A percentile compares a stretch with the other conserved stretches of the same genome.
phyloP scores from a whole-genome alignment of 2,888 invertebrate genomes.

The Torymus texanus region DNA sequence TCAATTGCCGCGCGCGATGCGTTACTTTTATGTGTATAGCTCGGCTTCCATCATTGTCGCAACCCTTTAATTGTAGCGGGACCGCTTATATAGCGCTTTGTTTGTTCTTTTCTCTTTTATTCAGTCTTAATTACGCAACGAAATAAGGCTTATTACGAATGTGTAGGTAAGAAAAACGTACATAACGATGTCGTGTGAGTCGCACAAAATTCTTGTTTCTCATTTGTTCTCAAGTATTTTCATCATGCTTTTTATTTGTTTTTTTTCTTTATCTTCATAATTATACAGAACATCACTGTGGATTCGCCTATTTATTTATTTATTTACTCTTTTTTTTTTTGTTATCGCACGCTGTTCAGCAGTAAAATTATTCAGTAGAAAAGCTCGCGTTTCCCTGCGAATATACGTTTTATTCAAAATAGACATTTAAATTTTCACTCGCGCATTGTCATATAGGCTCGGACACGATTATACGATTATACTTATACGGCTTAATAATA shows the following conservation, averaged over 20 bases:
- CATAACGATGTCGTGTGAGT: conserved; percentile 9
- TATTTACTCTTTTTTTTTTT: no score
- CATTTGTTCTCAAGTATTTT: conserved; percentile 19
- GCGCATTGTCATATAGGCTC: conserved; percentile 21
- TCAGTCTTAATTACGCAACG: conserved; percentile 53
- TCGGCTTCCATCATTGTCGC: neutral
- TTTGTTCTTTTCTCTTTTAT: conserved; percentile 22
- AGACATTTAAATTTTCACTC: conserved; percentile 48
- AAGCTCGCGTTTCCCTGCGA: conserved; percentile 53
- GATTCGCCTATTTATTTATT: conserved; percentile 12
- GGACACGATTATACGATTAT: conserved; percentile 24
- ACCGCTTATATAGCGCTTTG: conserved; percentile 10
- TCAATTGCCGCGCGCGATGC: conserved; percentile 30
- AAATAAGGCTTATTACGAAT: conserved; percentile 51
- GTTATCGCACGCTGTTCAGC: conserved; percentile 12
- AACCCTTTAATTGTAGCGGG: neutral
- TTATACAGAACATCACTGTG: conserved; percentile 17
- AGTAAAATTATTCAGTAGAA: conserved; percentile 56
- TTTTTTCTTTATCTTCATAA: neutral
- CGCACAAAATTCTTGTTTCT: neutral
- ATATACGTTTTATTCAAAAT: conserved; percentile 55
- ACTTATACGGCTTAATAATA: conserved; percentile 3
- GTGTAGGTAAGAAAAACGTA: conserved; percentile 45
- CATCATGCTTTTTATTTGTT: neutral
- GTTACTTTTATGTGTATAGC: conserved; percentile 8